A percentile compares a stretch with the other conserved stretches of the same genome.
phyloP scores from a whole-genome alignment of 1,140 invertebrate genomes.

The Lerema accius region DNA sequence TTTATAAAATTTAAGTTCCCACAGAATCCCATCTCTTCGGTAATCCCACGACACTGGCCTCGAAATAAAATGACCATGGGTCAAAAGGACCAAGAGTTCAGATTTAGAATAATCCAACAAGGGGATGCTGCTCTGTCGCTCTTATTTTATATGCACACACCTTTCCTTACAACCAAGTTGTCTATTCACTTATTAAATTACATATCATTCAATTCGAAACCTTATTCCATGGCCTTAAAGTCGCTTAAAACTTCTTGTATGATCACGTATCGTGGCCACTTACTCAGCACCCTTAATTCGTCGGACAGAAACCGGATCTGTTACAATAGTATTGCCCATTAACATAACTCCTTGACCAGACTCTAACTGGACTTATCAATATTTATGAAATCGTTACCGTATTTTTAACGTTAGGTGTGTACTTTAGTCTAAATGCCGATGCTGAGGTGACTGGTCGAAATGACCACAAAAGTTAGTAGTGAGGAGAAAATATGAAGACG shows the following conservation, averaged over 20 bases:
- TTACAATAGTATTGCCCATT: conserved; percentile 68
- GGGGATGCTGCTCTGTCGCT: conserved; percentile 70
- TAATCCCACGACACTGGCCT: conserved; percentile 70
- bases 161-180: conserved; percentile 60
- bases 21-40: conserved; percentile 60
- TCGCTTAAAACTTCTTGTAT: conserved; percentile 1
- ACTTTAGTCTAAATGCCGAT: conserved; percentile 61
- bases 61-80: conserved; percentile 66
- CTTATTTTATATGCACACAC: conserved; percentile 77
- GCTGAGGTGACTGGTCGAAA: conserved; percentile 43
- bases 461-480: conserved; percentile 5
- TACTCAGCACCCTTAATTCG: conserved; percentile 72
- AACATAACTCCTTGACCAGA: conserved; percentile 81
- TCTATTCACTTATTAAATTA: conserved; percentile 10
- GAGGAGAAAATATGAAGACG: conserved; percentile 14
- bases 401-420: conserved; percentile 42
- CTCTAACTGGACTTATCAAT: conserved; percentile 73
- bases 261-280: conserved; percentile 34
- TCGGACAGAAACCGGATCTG: conserved; percentile 62
- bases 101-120: conserved; percentile 57
- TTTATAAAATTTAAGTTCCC: conserved; percentile 49
- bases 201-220: conserved; percentile 38
- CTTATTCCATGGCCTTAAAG: conserved; percentile 34
- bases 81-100: conserved; percentile 74
- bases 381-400: conserved; percentile 65